These are phyloP conservation scores for Rhagonycha fulva DNA, from an alignment of 2,888 invertebrate genomes.

Conservation along the genomic window DNA sequence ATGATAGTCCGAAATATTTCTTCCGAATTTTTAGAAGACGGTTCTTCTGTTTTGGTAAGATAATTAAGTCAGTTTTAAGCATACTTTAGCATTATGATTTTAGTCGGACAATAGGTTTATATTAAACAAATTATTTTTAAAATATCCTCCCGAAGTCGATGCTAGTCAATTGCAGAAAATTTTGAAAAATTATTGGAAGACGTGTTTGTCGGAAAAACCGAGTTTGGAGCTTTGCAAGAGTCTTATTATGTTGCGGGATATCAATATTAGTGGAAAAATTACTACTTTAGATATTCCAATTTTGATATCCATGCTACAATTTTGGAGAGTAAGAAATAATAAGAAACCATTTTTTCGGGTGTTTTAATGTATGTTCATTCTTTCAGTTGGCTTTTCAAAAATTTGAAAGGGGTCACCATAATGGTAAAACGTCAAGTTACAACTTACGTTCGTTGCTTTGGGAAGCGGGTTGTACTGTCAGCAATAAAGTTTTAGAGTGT, in stretches of 20 bases:
- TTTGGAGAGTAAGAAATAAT: constrained; percentile 61
- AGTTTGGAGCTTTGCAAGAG: constrained; percentile 69
- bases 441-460: constrained; percentile 66
- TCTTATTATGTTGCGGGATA: constrained; percentile 70
- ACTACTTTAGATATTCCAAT: constrained; percentile 64
- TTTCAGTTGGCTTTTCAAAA: constrained; percentile 64
- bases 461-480: constrained; percentile 72
- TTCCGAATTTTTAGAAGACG: constrained; percentile 64
- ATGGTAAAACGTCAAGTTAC: constrained; percentile 66
- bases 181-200: constrained; percentile 63
- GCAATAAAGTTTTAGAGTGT: constrained; percentile 77
- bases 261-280: constrained; percentile 66
- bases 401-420: constrained; percentile 59
- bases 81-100: constrained; percentile 33
- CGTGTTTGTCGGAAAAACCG: constrained; percentile 63
- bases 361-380: neutral
- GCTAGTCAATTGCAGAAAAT: constrained; percentile 65
- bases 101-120: constrained; percentile 60
- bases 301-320: constrained; percentile 66
- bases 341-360: neutral
- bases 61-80: neutral
- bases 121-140: constrained; percentile 57
- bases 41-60: constrained; percentile 59
- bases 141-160: constrained; percentile 66
- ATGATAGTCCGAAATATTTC: constrained; percentile 68